Base-by-base conservation (phyloP, 2,888 invertebrate species). In the Erannis defoliaria region DNA sequence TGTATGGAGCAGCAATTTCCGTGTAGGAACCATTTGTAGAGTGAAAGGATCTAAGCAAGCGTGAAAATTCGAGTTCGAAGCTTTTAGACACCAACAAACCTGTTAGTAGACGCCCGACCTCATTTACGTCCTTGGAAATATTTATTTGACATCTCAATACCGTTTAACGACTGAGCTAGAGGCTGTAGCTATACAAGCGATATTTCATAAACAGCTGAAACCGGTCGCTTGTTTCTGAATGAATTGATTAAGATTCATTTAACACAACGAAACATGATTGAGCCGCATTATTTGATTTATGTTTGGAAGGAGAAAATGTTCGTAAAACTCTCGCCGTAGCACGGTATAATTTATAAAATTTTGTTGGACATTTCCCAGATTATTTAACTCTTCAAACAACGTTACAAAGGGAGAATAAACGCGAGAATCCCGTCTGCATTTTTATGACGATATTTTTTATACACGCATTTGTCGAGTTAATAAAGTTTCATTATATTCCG, bases 321-420 rank as follows among this genome's bases (percentile, higher is more conserved):
- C 55, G 40, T 49, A 31, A 61, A 31, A 69, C 40, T 58, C 42
- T 26, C 62, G 60, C 62, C 62, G 66, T 64, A 62, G 67, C 68
- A 64, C 62, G 62, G 37, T 42, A 43, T 62, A 73, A 74, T 74
- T 74, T 66, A 68, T 70, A 71, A 73, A 74, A 74, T 66, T 59
- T 55, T 62, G 58, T 64, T 54, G 60, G 61, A 57, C 68, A 59
- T 54, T 71, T 67, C 64, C 61, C 62, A 60, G 51, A 68, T 75
- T 74, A 73, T 70, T 70, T 73, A 73, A 67, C 61, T 66, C 64
- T 68, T 67, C 61, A 73, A 68, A 70, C 67, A 63, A 64, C 64
- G 57, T 66, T 68, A 64, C 50, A 72, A 72, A 67, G 40, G 55
- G 71, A 71, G 67, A 64, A 67, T 62, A 55, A 67, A 59, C 49